A percentile compares a stretch with the other conserved stretches of the same genome.
Conservation (phyloP, 2,797 vertebrate species). For the Arremon aurantiirostris region DNA sequence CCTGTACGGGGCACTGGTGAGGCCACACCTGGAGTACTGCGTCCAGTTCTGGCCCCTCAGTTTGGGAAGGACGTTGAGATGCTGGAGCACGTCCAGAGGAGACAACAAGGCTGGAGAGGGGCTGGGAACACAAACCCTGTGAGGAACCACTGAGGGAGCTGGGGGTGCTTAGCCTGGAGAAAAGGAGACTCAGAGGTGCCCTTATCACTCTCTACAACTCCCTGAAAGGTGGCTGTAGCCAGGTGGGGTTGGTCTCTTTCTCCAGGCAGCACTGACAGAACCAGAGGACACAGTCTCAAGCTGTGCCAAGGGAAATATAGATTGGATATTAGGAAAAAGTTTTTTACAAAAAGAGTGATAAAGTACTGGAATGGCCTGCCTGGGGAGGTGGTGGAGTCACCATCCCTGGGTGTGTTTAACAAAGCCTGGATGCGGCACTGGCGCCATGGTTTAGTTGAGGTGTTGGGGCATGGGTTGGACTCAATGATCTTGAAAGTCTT, state of each 20-base stretch:
- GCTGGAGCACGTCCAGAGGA: rapidly evolving
- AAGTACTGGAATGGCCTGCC: not conserved
- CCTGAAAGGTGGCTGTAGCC: not conserved
- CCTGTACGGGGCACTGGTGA: not conserved
- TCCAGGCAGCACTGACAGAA: not conserved
- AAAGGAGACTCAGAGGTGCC: not conserved
- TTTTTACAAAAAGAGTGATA: not conserved
- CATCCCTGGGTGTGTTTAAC: not conserved
- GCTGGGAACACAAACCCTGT: not conserved
- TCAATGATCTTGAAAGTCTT: not conserved
- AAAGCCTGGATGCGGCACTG: not conserved
- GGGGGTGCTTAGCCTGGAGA: not conserved
- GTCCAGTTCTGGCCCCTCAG: not conserved
- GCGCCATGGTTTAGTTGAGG: not conserved
- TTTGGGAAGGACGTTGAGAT: not conserved
- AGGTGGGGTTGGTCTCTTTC: not conserved
- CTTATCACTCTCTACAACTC: not conserved
- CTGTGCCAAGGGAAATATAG: not conserved
- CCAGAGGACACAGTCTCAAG: not conserved
- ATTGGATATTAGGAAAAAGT: not conserved
- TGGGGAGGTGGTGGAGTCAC: not conserved
- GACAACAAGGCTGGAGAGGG: not conserved
- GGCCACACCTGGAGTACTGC: not conserved
- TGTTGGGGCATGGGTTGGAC: not conserved
- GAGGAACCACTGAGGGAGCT: not conserved